Evolutionary conservation across 1,140 invertebrate genomes (phyloP), one percentile per base, ranked within the genome.

Genomic region (Zaprionus lachaisei): DNA sequence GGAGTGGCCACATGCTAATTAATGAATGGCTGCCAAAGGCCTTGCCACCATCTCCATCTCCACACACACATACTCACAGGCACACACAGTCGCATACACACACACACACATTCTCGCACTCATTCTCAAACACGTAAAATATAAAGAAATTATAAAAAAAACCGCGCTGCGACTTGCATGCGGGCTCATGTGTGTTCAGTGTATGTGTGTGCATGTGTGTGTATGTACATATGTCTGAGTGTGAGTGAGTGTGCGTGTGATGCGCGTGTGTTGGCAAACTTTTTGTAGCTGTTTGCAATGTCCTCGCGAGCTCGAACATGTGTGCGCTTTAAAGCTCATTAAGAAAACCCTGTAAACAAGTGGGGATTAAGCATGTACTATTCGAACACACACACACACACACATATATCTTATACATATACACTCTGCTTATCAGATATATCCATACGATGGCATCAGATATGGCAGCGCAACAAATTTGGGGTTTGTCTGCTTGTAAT

Each of bases 1-100:
- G 84, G 80, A 80, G 83, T 83, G 84, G 77, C 81, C 83, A 75
- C 80, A 86, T 85, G 83, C 80, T 86, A 86, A 86, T 86, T 86
- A 86, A 86, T 86, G 84, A 86, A 86, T 70, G 77, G 70, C 76
- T 81, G 75, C 64, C 77, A 80, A 76, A 83, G 76, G 67, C 37
- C 49, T 49, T 72, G 47, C 68, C 68, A 63, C 44, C 60, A 65
- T 20, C 61, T 51, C 61, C 61, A 69, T 31, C 31, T 34, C 31
- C 41, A 17, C 41, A 15, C 49, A 51, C 55, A 60, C 3, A 28
- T 5, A 15, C 24, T 5, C n/a, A 12, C 56, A 58, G 4, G 5
- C 26, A 31, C 28, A 15, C 6, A 28, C 26, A 58, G 11, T 20
- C 20, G 12, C 55, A 31, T 31, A 11, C n/a, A 20, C 28, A 22